A percentile compares a stretch with the other conserved stretches of the same genome.
These are phyloP conservation scores for Ia io DNA, from an alignment of 2,113 vertebrate species.

Conservation along the genomic window DNA sequence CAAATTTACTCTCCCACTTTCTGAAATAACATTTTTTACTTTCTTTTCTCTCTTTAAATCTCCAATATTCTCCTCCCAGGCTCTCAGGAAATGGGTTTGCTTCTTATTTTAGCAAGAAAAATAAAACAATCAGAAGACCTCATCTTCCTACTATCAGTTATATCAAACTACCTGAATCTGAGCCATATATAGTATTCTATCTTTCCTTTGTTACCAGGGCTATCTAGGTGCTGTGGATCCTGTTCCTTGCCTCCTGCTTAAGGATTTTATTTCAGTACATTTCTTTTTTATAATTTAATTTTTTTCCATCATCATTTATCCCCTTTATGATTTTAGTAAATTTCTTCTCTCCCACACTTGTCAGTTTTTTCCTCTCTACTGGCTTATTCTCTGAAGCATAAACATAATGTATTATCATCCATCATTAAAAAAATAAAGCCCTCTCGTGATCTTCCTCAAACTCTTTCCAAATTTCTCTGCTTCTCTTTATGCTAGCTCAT, in stretches of 20 bases:
- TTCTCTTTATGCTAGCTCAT: neutral
- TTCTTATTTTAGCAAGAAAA: conserved; percentile 16
- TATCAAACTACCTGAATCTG: neutral
- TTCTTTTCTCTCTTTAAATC: neutral
- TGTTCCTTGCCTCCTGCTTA: neutral
- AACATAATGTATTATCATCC: neutral
- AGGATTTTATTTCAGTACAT: neutral
- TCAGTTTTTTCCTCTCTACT: neutral
- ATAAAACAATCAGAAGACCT: neutral
- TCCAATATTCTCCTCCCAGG: neutral
- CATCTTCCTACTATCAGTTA: neutral
- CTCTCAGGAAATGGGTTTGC: neutral
- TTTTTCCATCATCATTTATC: too few species aligned
- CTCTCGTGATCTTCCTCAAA: neutral
- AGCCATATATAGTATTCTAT: neutral
- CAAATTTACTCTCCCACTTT: neutral
- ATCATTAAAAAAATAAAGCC: neutral
- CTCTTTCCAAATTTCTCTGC: neutral
- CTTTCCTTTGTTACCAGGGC: neutral
- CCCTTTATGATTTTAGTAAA: neutral
- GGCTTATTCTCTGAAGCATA: neutral
- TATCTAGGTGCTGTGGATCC: neutral
- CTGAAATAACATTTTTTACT: neutral
- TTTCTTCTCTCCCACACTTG: neutral
- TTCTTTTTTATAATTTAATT: neutral